Evolutionary conservation across 2,797 vertebrate genomes (phyloP).

Genomic region (Danionella dracula): DNA sequence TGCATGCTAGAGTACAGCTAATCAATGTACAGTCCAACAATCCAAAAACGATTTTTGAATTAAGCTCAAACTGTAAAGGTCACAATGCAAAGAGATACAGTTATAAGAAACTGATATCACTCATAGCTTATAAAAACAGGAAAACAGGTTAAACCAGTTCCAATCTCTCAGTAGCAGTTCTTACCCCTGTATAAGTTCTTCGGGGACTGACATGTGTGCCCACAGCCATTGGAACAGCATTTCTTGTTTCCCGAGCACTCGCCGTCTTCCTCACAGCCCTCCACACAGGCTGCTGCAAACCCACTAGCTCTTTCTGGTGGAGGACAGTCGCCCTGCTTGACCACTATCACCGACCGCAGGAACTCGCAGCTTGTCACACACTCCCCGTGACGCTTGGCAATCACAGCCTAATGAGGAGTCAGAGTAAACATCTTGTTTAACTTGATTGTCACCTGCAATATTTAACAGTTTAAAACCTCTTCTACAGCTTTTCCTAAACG

Average conservation of each 20-base stretch:
- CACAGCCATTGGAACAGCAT: conserved; percentile 88
- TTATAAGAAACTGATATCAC: neutral
- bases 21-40: too few relatives aligned
- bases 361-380: conserved; percentile 92
- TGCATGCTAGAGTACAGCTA: too few relatives aligned
- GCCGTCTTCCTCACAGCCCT: conserved; percentile 80
- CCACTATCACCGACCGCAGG: conserved; percentile 73
- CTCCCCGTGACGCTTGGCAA: conserved; percentile 86
- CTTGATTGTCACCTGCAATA: too few relatives aligned
- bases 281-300: conserved; percentile 90
- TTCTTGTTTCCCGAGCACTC: conserved; percentile 85
- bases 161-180: neutral
- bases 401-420: conserved; percentile 63
- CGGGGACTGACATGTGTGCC: conserved; percentile 87
- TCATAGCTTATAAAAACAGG: neutral
- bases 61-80: neutral
- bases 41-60: too few relatives aligned
- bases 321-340: conserved; percentile 86
- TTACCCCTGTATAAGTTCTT: conserved; percentile 83
- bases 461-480: too few relatives aligned
- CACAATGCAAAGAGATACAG: neutral
- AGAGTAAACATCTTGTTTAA: neutral
- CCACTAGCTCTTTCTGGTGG: conserved; percentile 81
- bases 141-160: neutral
- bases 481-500: too few relatives aligned